Conservation (phyloP, 2,797 vertebrate genomes). For the Cynodonichthys magdalenae region DNA sequence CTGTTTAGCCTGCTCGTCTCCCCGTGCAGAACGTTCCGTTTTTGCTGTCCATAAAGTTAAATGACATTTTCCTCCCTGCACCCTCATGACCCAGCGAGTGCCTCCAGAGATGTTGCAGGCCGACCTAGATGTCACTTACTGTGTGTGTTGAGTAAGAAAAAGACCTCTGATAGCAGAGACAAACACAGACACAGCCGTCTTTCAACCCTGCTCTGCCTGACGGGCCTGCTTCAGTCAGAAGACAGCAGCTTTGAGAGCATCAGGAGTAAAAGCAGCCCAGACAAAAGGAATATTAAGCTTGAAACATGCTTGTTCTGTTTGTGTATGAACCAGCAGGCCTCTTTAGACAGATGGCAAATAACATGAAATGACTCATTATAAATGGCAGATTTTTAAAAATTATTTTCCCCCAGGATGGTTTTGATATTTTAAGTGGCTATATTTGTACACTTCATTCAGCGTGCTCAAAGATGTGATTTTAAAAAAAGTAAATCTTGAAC, state of each 20-base stretch:
- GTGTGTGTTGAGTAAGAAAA: slow-evolving; percentile 65
- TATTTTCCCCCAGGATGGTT: slow-evolving; percentile 12
- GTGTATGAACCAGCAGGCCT: slow-evolving; percentile 45
- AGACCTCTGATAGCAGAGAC: slow-evolving; percentile 64
- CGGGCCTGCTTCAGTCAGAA: slow-evolving; percentile 43
- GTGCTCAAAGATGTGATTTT: slow-evolving; percentile 38
- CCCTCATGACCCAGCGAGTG: slow-evolving; percentile 68
- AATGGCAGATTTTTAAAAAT: slow-evolving; percentile 18
- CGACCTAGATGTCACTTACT: slow-evolving; percentile 60
- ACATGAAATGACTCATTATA: slow-evolving; percentile 53
- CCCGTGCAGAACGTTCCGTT: slow-evolving; percentile 76
- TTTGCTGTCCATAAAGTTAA: slow-evolving; percentile 79
- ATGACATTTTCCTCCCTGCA: slow-evolving; percentile 76
- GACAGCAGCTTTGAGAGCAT: slow-evolving; percentile 55
- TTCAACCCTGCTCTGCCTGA: slow-evolving; percentile 46
- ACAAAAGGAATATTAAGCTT: slow-evolving; percentile 48
- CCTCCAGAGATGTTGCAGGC: slow-evolving; percentile 67
- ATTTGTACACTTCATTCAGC: slow-evolving; percentile 64
- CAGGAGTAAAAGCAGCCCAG: slow-evolving; percentile 28
- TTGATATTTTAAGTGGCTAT: slow-evolving; percentile 62
- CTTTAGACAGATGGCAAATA: slow-evolving; percentile 54
- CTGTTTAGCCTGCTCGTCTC: slow-evolving; percentile 80
- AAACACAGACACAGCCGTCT: slow-evolving; percentile 65
- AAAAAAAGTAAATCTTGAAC: slow-evolving; percentile 62
- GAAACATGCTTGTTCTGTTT: slow-evolving; percentile 55